Evolutionary conservation across 2,113 vertebrate species (phyloP), one percentile per base, ranked within the genome.

Genomic region (Hepsetus odoe): DNA sequence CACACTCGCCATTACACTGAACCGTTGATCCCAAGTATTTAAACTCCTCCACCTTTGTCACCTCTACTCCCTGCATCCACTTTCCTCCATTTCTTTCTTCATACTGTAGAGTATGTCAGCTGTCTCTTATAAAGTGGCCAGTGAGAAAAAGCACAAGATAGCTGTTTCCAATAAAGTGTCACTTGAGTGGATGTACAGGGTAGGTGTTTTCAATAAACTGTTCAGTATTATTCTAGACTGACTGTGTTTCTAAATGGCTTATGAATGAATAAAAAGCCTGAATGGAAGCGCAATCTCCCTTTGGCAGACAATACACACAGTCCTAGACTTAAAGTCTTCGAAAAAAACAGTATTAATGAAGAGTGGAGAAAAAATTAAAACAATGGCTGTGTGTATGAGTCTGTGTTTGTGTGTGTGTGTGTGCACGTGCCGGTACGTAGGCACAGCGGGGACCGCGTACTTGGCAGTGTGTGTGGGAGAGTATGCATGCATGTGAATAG

Each of bases 321-420:
- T 18, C 4, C 18, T n/a, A n/a, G n/a, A 49, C 20, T 49, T 49
- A 49, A 18, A 49, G 16, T 20, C 46, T 49, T 14, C 18, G 14
- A 46, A 12, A 16, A 14, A 46, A 46, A 20, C 5, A 49, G 46
- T 20, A 0, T 20, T 20, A 49, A 49, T 49, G 46, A 49, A 49
- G 46, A 49, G 20, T 18, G 18, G 18, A 49, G 18, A 20, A 20
- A 1, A 49, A n/a, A n/a, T n/a, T n/a, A 38, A 49, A 49, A 49
- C 16, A 49, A 49, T 49, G 20, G 46, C 32, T 22, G 18, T 55
- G 69, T 72, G 46, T 69, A 22, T 49, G 40, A 22, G 66, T 68
- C 10, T 70, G 30, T 72, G 62, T n/a, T 16, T 14, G 28, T 59
- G 56, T 40, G 67, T 79, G 58, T 72, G 44, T 72, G 35, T 71